Evolutionary conservation across 2,797 vertebrate genomes (phyloP).

Genomic region (Capromys pilorides): DNA sequence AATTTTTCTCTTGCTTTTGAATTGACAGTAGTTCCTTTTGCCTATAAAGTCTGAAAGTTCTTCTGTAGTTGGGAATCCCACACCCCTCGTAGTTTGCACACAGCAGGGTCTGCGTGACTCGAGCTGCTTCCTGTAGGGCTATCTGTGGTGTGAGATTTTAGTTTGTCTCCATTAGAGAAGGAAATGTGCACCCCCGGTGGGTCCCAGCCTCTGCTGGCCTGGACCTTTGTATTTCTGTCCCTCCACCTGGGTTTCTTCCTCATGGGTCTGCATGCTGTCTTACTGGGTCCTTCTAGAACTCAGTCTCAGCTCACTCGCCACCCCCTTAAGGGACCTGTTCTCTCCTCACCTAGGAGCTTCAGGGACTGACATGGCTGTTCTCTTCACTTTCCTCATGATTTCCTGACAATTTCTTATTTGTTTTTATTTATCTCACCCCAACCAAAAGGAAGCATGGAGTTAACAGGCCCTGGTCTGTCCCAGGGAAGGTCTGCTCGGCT

Average conservation of each 20-base stretch:
- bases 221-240: background rate
- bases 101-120: background rate
- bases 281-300: background rate
- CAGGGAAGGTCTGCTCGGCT: too few species aligned
- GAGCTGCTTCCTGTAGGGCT: background rate
- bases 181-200: rapidly evolving
- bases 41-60: background rate
- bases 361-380: background rate
- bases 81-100: background rate
- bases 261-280: rapidly evolving
- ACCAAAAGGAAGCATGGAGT: background rate
- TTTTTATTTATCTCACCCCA: background rate
- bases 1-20: background rate
- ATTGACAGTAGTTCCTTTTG: background rate
- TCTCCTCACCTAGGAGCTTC: background rate
- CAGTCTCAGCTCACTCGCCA: background rate
- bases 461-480: background rate
- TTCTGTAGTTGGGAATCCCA: background rate
- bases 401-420: background rate
- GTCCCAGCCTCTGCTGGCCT: background rate
- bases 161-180: background rate
- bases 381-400: background rate
- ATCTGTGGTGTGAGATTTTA: background rate
- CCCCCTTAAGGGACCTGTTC: background rate
- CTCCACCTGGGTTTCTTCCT: background rate